Conservation (phyloP, 2,113 vertebrate species). For the Asarcornis scutulata region DNA sequence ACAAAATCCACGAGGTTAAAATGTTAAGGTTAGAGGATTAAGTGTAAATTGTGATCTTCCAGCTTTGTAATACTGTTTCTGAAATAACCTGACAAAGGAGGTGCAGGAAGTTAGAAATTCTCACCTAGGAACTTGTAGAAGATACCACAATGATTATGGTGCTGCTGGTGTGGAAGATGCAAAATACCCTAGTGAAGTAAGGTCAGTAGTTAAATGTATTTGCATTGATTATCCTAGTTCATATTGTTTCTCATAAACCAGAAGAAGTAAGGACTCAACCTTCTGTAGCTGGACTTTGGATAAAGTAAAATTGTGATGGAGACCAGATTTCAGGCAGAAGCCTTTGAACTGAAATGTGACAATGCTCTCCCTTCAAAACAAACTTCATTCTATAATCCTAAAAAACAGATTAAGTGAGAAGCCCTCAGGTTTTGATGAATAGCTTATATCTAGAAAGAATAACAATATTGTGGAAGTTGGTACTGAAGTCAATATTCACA, state of each 20-base stretch:
- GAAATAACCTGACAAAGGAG: not conserved
- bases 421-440: not conserved
- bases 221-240: not conserved
- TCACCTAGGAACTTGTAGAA: not conserved
- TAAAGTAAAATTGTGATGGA: not conserved
- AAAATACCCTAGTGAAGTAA: not conserved
- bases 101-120: not conserved
- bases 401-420: not conserved
- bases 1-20: not conserved
- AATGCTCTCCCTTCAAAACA: not conserved
- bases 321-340: not conserved
- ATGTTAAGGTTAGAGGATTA: not conserved
- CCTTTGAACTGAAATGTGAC: not conserved
- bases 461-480: not conserved
- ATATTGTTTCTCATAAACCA: not conserved
- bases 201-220: not conserved
- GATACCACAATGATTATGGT: not conserved
- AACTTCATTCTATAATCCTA: not conserved
- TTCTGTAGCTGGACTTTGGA: conserved; percentile 11
- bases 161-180: not conserved
- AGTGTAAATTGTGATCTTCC: not conserved
- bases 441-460: not conserved
- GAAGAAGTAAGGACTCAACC: not conserved
- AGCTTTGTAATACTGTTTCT: not conserved
- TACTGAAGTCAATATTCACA: not conserved